Evolutionary conservation across 53 echinoderm and acorn worm species (phyloP), one percentile per base, ranked within the genome.

Genomic region (Stichopus horrens): DNA sequence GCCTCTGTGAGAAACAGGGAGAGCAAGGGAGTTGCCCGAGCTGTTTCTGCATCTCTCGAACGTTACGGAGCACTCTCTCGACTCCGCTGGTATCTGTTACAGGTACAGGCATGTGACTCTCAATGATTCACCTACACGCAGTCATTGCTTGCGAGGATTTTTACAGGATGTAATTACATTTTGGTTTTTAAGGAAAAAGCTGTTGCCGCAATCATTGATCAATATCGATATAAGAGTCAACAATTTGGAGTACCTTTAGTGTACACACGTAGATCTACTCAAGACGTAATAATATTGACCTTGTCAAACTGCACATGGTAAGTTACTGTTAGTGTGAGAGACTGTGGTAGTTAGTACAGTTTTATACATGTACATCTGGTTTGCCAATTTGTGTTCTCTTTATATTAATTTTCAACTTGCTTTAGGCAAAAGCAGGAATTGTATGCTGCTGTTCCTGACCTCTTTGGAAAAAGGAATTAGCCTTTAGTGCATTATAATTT

Each of bases 21-120:
- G 58, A 81, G 81, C 58, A 81, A 81, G 81, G 81, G 81, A 81
- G 81, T 81, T 81, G 81, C 81, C 81, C 81, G 52, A 71, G 71
- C 71, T 71, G 37, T 71, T 71, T 71, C 71, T 71, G 7, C 71
- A 71, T 71, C 71, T n/a, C 16, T 71, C 71, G 37, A 71, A 16
- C 71, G 71, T 18, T 20, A 71, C 20, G 71, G 18, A 16, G 18
- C 18, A 13, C 19, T 71, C 71, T 71, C n/a, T 18, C 16, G 37
- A 37, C 37, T 37, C 37, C 37, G 37, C 1, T 37, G 37, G 37
- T 37, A 37, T 71, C 71, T 71, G 71, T 13, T 13, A 7, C 7
- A 20, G 71, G 19, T 71, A 71, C 20, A 18, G 71, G 19, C 18
- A 59, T 59, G 59, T 59, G 59, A 59, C 59, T 59, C 0, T 37